Evolutionary conservation across 23 tunicate species (phyloP).

Genomic region (Styela plicata): DNA sequence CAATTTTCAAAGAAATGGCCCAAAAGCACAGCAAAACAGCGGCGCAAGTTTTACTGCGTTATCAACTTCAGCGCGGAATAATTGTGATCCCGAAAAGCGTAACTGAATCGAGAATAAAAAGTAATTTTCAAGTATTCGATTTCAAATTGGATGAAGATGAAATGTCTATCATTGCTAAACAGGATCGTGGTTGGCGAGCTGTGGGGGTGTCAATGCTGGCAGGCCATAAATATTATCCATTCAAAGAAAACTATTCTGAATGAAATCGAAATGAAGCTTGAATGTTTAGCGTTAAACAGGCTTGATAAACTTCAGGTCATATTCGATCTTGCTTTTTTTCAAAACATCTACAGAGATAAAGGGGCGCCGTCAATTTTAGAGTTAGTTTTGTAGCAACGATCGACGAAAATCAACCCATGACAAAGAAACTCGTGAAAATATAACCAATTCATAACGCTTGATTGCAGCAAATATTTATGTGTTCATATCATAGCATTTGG

Average conservation of each 20-base stretch:
- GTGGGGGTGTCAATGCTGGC: background rate
- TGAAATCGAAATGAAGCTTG: background rate
- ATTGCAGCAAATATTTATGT: no score
- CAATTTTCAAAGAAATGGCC: conserved; percentile 46
- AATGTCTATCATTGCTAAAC: background rate
- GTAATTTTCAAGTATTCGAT: conserved; percentile 33
- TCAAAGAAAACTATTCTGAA: background rate
- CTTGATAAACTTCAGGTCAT: no score
- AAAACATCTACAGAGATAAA: no score
- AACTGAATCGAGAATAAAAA: conserved; percentile 45
- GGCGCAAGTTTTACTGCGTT: conserved; percentile 71
- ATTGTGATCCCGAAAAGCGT: conserved; percentile 78
- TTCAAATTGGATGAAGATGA: background rate
- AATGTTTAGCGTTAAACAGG: no score
- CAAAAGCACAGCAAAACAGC: conserved; percentile 38
- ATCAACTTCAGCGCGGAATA: conserved; percentile 63
- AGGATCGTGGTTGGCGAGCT: background rate
- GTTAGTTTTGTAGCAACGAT: no score
- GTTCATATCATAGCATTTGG: no score
- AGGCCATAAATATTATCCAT: background rate
- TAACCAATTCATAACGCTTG: no score
- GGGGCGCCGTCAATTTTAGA: no score
- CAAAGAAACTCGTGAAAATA: no score
- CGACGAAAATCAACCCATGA: no score
- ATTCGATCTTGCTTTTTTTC: no score